These are phyloP conservation scores for Pantala flavescens DNA, from an alignment of 1,140 invertebrate species.

Conservation along the genomic window DNA sequence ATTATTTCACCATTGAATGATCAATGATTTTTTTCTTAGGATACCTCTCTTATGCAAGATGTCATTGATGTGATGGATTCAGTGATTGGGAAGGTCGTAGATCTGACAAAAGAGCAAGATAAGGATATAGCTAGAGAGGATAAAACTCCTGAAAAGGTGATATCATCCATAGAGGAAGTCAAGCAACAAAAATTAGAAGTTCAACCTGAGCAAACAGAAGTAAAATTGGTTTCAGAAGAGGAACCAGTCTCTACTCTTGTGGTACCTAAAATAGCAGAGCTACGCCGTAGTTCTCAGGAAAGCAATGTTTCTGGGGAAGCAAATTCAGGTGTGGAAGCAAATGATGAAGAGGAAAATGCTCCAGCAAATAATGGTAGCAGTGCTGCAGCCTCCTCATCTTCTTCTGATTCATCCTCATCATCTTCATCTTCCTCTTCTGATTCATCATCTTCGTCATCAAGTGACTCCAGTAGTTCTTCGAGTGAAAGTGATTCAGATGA, in stretches of 20 bases:
- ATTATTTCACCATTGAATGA: background rate
- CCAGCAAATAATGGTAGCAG: background rate
- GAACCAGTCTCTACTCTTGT: too few relatives aligned
- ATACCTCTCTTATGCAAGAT: slow-evolving; percentile 31
- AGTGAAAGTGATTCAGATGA: slow-evolving; percentile 8
- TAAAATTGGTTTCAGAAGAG: too few relatives aligned
- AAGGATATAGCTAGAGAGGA: slow-evolving; percentile 25
- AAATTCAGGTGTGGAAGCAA: slow-evolving; percentile 29
- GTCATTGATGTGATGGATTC: slow-evolving; percentile 36
- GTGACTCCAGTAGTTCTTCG: background rate
- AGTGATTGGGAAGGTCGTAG: slow-evolving; percentile 35
- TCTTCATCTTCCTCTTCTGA: background rate
- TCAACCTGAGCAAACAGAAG: slow-evolving; percentile 19
- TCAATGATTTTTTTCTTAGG: slow-evolving; percentile 14
- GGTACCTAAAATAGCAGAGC: too few relatives aligned
- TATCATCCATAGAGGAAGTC: background rate
- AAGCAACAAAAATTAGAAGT: slow-evolving; percentile 28
- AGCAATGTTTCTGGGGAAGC: slow-evolving; percentile 28
- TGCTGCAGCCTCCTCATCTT: background rate
- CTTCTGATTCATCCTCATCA: slow-evolving; percentile 12
- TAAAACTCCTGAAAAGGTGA: background rate
- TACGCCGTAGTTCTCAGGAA: slow-evolving; percentile 35
- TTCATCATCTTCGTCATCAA: background rate
- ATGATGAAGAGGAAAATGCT: slow-evolving; percentile 20
- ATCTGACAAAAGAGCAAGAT: slow-evolving; percentile 26